These are phyloP conservation scores for Cryptoprocta ferox DNA, from an alignment of 2,797 vertebrate species.

Conservation along the genomic window DNA sequence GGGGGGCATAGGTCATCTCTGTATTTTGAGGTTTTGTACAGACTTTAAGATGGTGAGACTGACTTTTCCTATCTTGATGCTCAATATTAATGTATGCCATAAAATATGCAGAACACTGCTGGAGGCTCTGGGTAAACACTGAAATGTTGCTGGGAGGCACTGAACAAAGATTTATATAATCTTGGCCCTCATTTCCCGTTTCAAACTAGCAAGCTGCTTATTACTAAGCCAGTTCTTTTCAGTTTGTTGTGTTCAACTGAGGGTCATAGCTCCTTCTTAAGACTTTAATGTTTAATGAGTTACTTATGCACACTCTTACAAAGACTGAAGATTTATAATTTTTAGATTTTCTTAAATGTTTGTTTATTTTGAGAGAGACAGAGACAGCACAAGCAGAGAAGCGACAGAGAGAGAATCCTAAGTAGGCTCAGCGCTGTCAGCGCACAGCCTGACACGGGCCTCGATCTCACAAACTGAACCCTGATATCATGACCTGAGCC, in stretches of 20 bases:
- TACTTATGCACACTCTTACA: neutral
- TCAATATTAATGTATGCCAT: neutral
- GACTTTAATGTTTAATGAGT: neutral
- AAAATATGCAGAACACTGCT: neutral
- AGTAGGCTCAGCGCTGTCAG: no score
- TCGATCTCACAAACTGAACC: no score
- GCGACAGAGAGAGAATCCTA: no score
- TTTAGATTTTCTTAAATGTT: neutral
- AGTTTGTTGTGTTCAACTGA: constrained; percentile 3
- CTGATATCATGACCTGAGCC: no score
- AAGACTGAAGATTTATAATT: constrained; percentile 2
- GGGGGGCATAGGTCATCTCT: neutral
- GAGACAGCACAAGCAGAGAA: no score
- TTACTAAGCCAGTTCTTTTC: neutral
- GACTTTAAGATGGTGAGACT: neutral
- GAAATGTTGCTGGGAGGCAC: neutral
- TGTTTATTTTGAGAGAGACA: no score
- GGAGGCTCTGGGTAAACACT: neutral
- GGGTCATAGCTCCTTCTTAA: neutral
- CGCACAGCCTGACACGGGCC: no score
- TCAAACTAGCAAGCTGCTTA: neutral
- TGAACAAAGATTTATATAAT: neutral
- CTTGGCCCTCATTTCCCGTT: neutral
- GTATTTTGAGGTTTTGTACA: neutral
- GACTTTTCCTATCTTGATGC: neutral